These are phyloP conservation scores for Tetragonula carbonaria DNA, from an alignment of 2,888 invertebrate genomes.

Conservation along the genomic window DNA sequence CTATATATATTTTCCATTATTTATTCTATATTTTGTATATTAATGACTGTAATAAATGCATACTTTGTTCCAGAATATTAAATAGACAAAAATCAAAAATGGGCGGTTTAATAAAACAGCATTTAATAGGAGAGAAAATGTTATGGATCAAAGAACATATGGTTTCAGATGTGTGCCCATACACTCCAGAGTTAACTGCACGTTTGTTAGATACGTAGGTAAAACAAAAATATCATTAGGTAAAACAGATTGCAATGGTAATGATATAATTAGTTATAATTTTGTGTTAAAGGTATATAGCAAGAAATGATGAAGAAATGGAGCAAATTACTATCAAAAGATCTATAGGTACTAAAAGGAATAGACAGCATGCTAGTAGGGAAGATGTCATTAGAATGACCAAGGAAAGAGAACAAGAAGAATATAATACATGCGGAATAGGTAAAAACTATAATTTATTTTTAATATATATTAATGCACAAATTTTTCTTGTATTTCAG, in stretches of 20 bases:
- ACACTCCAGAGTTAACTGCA: conserved; percentile 87
- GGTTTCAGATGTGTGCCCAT: conserved; percentile 85
- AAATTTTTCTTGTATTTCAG: conserved; percentile 80
- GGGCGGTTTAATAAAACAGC: conserved; percentile 89
- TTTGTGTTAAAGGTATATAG: conserved; percentile 84
- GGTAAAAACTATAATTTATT: conserved; percentile 76
- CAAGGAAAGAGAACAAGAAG: conserved; percentile 89
- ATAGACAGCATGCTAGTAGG: conserved; percentile 91
- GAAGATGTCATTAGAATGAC: conserved; percentile 92
- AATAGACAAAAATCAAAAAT: conserved; percentile 87
- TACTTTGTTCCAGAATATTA: conserved; percentile 83
- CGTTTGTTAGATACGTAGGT: conserved; percentile 86
- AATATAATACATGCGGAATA: conserved; percentile 91
- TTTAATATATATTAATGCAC: not conserved
- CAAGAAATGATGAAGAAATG: conserved; percentile 90
- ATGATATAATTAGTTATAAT: not conserved
- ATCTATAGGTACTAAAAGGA: conserved; percentile 90
- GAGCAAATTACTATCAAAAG: conserved; percentile 92
- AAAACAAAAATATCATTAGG: not conserved
- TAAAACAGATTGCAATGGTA: not conserved
- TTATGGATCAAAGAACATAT: conserved; percentile 91
- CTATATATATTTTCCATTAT: not conserved
- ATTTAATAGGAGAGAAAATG: conserved; percentile 90
- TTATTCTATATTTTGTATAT: not conserved
- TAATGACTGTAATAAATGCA: not conserved